A percentile compares a stretch with the other conserved stretches of the same genome.
Evolutionary conservation across 2,888 invertebrate species (phyloP).

Genomic region (Hemaris fuciformis): DNA sequence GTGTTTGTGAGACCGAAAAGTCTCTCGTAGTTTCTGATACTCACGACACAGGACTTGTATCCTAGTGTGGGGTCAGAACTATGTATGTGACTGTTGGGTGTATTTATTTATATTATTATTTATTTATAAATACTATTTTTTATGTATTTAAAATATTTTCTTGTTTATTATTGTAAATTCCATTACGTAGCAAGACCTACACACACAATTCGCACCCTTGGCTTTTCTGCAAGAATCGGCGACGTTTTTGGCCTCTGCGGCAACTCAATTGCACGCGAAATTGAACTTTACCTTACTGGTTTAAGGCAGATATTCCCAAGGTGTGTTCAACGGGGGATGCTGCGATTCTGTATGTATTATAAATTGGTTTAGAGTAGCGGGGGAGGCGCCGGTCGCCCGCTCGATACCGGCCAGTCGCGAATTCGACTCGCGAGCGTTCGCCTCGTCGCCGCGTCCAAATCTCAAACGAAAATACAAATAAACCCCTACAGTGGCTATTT

Average conservation of each 20-base stretch:
- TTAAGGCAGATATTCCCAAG: slow-evolving; percentile 41
- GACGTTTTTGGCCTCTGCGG: slow-evolving; percentile 77
- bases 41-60: too few relatives aligned
- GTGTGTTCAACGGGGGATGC: slow-evolving; percentile 61
- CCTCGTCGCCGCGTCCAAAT: slow-evolving; percentile 30
- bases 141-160: too few relatives aligned
- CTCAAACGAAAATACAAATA: slow-evolving; percentile 44
- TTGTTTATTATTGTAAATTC: background rate
- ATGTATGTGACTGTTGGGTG: too few relatives aligned
- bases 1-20: too few relatives aligned
- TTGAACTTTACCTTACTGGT: slow-evolving; percentile 22
- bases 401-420: slow-evolving; percentile 76
- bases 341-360: slow-evolving; percentile 81
- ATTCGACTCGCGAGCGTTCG: slow-evolving; percentile 47
- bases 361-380: slow-evolving; percentile 80
- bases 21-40: too few relatives aligned
- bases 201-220: slow-evolving; percentile 76
- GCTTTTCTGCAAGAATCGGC: slow-evolving; percentile 69
- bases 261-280: slow-evolving; percentile 45
- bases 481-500: slow-evolving; percentile 24
- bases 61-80: too few relatives aligned
- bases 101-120: too few relatives aligned
- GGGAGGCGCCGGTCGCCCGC: slow-evolving; percentile 62
- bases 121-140: too few relatives aligned
- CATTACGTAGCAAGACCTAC: slow-evolving; percentile 45